A percentile compares a stretch with the other conserved stretches of the same genome.
These are phyloP conservation scores for Sebastes oblongus DNA, from an alignment of 2,797 vertebrate genomes.

Conservation along the genomic window DNA sequence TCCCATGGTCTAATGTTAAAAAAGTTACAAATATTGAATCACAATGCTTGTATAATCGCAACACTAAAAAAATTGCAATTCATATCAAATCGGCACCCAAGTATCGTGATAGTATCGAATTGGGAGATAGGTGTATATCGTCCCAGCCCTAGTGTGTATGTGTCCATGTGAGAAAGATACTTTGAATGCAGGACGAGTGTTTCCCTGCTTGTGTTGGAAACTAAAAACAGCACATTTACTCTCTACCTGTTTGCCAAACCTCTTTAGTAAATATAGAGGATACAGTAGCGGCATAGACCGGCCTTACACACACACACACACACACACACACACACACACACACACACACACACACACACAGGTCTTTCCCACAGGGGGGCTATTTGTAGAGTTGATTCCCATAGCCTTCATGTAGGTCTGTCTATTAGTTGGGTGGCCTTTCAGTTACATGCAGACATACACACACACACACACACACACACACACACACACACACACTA, in stretches of 20 bases:
- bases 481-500: background rate
- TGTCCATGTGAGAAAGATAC: background rate
- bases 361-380: constrained; percentile 47
- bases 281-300: constrained; percentile 64
- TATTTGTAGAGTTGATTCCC: constrained; percentile 66
- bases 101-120: too few relatives aligned
- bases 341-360: too few relatives aligned
- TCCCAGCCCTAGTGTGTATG: background rate
- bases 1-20: fast-evolving
- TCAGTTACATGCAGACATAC: background rate
- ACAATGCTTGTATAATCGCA: too few relatives aligned
- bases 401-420: constrained; percentile 49
- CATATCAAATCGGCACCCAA: too few relatives aligned
- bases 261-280: constrained; percentile 62
- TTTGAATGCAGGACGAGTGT: constrained; percentile 15
- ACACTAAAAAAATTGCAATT: too few relatives aligned
- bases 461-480: background rate
- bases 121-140: too few relatives aligned
- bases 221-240: constrained; percentile 63
- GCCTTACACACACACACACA: constrained; percentile 8
- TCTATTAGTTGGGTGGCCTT: constrained; percentile 58
- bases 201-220: constrained; percentile 27
- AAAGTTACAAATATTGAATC: too few relatives aligned
- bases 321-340: background rate
- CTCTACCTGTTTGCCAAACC: constrained; percentile 58